Evolutionary conservation across 2,888 invertebrate species (phyloP).

Genomic region (Microctonus hyperodae): DNA sequence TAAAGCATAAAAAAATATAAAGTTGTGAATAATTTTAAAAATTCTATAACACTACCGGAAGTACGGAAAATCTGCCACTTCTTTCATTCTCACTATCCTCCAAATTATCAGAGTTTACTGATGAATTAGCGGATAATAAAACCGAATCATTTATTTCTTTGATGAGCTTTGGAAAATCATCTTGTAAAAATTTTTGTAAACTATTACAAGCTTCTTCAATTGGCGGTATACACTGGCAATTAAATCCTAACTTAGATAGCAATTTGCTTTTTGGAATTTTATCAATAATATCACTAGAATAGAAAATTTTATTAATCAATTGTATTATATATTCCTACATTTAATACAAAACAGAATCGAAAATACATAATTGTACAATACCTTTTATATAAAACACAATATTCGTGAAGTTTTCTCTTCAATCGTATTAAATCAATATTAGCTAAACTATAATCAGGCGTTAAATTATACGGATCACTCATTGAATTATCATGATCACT

Average conservation of each 20-base stretch:
- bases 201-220: slow-evolving; percentile 59
- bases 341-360: neutral
- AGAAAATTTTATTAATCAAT: neutral
- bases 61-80: slow-evolving; percentile 55
- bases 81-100: slow-evolving; percentile 42
- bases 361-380: slow-evolving; percentile 36
- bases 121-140: slow-evolving; percentile 36
- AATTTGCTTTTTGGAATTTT: slow-evolving; percentile 56
- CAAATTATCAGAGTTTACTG: slow-evolving; percentile 12
- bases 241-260: slow-evolving; percentile 52
- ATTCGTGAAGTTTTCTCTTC: slow-evolving; percentile 52
- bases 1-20: no score
- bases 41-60: slow-evolving; percentile 50
- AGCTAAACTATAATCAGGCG: slow-evolving; percentile 53
- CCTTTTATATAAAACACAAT: slow-evolving; percentile 57
- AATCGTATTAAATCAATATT: slow-evolving; percentile 52
- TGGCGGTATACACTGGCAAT: slow-evolving; percentile 57
- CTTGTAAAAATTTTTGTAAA: slow-evolving; percentile 59
- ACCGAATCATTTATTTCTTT: slow-evolving; percentile 55
- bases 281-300: slow-evolving; percentile 50
- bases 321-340: neutral
- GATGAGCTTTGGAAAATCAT: slow-evolving; percentile 59
- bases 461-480: slow-evolving; percentile 54
- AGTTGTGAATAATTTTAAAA: neutral
- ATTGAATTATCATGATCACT: slow-evolving; percentile 41